Evolutionary conservation across 30 jellyfish, hydroid and myxozoan species (phyloP).

Genomic region (Turritopsis dohrnii): DNA sequence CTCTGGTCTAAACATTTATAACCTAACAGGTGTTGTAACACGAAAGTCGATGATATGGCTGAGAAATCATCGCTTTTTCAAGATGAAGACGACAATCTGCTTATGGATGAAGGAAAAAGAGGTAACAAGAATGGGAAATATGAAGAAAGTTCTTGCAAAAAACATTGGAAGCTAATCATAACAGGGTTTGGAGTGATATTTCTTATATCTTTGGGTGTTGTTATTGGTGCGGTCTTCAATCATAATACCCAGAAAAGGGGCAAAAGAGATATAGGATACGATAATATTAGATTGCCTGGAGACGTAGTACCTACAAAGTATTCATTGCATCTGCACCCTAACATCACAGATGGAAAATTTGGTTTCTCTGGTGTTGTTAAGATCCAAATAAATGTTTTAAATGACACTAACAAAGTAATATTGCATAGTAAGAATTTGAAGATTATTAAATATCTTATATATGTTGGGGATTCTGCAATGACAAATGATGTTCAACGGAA

Average conservation of each 20-base stretch:
- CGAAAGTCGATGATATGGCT: not conserved
- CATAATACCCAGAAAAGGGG: constrained; percentile 34
- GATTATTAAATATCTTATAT: constrained; percentile 21
- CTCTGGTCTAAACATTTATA: not conserved
- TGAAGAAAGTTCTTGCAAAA: constrained; percentile 21
- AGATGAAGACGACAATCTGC: constrained; percentile 46
- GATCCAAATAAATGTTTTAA: constrained; percentile 43
- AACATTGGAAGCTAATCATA: constrained; percentile 54
- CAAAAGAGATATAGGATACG: constrained; percentile 39
- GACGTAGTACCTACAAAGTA: constrained; percentile 63
- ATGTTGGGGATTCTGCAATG: constrained; percentile 24
- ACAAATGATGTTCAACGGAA: not conserved
- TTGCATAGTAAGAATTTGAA: constrained; percentile 58
- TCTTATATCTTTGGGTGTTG: constrained; percentile 65
- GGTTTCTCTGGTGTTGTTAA: constrained; percentile 62
- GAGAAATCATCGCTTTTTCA: not conserved
- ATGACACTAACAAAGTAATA: constrained; percentile 49
- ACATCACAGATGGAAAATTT: constrained; percentile 57
- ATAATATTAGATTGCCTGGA: constrained; percentile 59
- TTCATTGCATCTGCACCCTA: constrained; percentile 76
- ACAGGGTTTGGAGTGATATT: constrained; percentile 55
- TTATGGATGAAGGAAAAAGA: constrained; percentile 46
- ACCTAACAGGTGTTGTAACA: not conserved
- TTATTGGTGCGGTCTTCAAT: constrained; percentile 78
- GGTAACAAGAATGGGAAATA: constrained; percentile 21